Evolutionary conservation across 2,113 vertebrate genomes (phyloP), one percentile per base, ranked within the genome.

Genomic region (Dasyprocta punctata): DNA sequence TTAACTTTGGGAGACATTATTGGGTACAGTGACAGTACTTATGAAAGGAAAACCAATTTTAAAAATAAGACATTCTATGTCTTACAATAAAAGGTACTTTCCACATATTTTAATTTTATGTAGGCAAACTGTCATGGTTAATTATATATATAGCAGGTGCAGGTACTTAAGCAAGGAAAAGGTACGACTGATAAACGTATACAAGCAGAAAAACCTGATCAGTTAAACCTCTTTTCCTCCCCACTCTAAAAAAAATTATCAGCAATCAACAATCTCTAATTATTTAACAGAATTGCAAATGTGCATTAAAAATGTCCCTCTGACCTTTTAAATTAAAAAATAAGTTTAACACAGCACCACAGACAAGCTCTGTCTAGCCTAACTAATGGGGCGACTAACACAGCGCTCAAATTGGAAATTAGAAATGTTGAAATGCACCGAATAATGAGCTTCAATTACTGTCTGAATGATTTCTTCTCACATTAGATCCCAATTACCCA

Each of bases 301-400:
- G 60, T 92, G 63, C 61, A 77, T 96, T 63, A 78, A 85, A 95
- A 85, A 86, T 54, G 41, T 71, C 33, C 26, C 89, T 86, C 78
- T 96, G 89, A 94, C 14, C 56, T 97, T 97, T 94, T 71, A 90
- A 92, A 95, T 83, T 86, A 94, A 98, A 95, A 90, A 80, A 60
- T 56, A 73, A 56, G 24, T 95, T 96, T 88, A 80, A 38, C 41
- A 58, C 58, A 30, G 41, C 41, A 88, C 85, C 63, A 17, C 30
- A 86, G 81, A 89, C 88, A 86, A 93, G 56, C 90, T 30, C 67
- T 28, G 36, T 71, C 77, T 93, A 73, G 58, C 89, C 71, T 92
- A 56, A 95, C 82, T 91, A 89, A 90, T 73, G 47, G 67, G 41
- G 26, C 82, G 69, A 92, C 58, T 77, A 95, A 93, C 33, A 13